Evolutionary conservation across 1,140 invertebrate genomes (phyloP), one percentile per base, ranked within the genome.

Genomic region (Lasaia peninsularis): DNA sequence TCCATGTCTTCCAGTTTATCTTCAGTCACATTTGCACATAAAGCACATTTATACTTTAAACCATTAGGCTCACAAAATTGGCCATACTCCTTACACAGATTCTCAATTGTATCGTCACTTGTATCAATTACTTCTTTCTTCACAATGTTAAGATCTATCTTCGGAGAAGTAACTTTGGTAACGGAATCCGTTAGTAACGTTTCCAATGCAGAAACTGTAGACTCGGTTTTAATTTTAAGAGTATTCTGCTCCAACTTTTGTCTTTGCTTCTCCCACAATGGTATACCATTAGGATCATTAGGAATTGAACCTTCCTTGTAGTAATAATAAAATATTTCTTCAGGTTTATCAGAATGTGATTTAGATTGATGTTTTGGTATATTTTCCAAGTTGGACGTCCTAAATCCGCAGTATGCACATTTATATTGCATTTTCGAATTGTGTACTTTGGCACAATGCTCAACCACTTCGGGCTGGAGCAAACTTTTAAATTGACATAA

Each of bases 401-500:
- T 90, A 67, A 91, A 93, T 0, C 84, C 67, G 65, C 94, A 95
- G 18, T 91, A 74, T 0, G 82, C 89, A 71, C 94, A 95, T 65
- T 93, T 94, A 62, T 90, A 95, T 62, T 94, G 93, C 64, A 89
- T 87, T 31, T 91, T 92, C 1, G 94, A 91, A 16, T 92, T 89
- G 63, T 95, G 94, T 4, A 72, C 64, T 16, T 80, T 86, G 0
- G 78, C 65, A 2, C 91, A 91, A 63, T 95, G 94, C 0, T 85
- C 74, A 0, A 89, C 71, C 52, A 94, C 91, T 37, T 93, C 92
- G 0, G 86, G 84, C 33, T 93, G 92, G 0, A 92, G 91, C 16
- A 90, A 78, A 56, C 91, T 92, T 35, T 91, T 91, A 54, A 91
- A 92, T 20, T 91, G 90, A 58, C 94, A 95, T 10, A 94, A 67